Evolutionary conservation across 1,140 invertebrate genomes (phyloP).

Genomic region (Caenorhabditis latens): DNA sequence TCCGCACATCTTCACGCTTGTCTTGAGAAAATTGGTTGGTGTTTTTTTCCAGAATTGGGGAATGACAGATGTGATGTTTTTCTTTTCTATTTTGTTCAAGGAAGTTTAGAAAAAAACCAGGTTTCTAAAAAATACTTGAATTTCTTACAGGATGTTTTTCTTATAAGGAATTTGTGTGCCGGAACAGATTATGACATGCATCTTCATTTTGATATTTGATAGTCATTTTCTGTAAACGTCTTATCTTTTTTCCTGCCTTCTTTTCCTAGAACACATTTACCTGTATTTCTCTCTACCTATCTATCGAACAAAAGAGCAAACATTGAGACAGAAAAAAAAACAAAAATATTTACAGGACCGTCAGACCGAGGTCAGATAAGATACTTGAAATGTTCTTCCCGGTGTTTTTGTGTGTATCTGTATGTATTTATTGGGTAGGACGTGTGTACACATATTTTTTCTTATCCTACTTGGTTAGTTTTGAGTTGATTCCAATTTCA

Average conservation of each 20-base stretch:
- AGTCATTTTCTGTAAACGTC: not conserved
- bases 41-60: not conserved
- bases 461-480: not conserved
- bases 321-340: slow-evolving; percentile 42
- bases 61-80: too few species aligned
- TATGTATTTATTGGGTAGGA: not conserved
- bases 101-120: too few species aligned
- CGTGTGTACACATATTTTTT: not conserved
- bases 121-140: too few species aligned
- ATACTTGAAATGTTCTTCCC: slow-evolving; percentile 47
- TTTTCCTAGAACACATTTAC: not conserved
- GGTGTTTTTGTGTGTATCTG: not conserved
- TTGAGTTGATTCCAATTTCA: not conserved
- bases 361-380: slow-evolving; percentile 37
- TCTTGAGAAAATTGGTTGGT: not conserved
- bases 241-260: not conserved
- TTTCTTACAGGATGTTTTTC: too few species aligned
- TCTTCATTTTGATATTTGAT: too few species aligned
- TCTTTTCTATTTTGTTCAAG: too few species aligned
- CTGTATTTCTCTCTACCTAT: slow-evolving; percentile 12
- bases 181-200: too few species aligned
- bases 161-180: too few species aligned
- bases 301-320: slow-evolving; percentile 31
- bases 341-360: slow-evolving; percentile 51
- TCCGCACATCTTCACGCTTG: not conserved